phyloP scores from a whole-genome alignment of 1,140 invertebrate genomes.

The Drosophila micromelanica region DNA sequence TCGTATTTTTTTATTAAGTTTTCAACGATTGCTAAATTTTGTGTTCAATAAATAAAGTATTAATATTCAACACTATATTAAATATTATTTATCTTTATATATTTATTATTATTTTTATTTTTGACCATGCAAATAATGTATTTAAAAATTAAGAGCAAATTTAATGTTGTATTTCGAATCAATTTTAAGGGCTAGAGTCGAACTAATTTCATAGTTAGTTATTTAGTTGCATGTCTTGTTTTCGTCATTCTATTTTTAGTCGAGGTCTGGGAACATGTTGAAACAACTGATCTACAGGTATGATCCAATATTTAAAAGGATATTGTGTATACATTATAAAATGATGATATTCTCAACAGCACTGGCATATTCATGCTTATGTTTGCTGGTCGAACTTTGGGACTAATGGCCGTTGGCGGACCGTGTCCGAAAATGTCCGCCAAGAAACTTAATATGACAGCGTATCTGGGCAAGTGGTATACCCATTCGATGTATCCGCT shows the following conservation, averaged over 20 bases:
- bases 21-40: no score
- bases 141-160: background rate
- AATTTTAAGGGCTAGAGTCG: no score
- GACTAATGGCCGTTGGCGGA: background rate
- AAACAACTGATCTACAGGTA: background rate
- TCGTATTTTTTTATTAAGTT: background rate
- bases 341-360: background rate
- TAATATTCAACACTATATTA: no score
- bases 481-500: conserved; percentile 17
- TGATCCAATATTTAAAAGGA: background rate
- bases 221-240: background rate
- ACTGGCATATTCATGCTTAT: background rate
- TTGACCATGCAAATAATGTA: background rate
- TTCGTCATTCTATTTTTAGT: background rate
- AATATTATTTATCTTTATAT: background rate
- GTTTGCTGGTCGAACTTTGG: no score
- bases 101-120: background rate
- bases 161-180: background rate
- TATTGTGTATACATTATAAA: background rate
- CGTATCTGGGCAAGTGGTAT: conserved; percentile 51
- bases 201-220: no score
- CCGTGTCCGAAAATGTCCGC: background rate
- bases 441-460: conserved; percentile 23
- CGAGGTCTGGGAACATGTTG: background rate
- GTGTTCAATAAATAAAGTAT: no score